Conservation (phyloP, 2,888 invertebrate species). For the Euphydryas editha region DNA sequence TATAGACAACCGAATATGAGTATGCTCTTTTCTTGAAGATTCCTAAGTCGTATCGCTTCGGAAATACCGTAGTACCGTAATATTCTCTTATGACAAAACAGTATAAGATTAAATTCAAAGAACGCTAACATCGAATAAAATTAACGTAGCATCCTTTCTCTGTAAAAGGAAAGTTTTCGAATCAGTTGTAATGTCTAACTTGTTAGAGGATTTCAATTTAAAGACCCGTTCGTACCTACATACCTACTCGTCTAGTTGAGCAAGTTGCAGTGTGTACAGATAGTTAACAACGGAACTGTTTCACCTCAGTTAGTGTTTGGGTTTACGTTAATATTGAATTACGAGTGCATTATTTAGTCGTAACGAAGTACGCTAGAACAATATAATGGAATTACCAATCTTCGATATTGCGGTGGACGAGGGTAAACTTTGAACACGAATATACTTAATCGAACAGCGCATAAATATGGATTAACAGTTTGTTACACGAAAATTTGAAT, state of each 20-base stretch:
- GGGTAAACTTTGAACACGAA: slow-evolving; percentile 13
- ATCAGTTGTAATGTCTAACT: slow-evolving; percentile 46
- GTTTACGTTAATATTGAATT: slow-evolving; percentile 29
- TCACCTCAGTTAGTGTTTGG: slow-evolving; percentile 37
- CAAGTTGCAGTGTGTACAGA: slow-evolving; percentile 44
- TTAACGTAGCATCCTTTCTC: slow-evolving; percentile 39
- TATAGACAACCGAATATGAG: too few species aligned
- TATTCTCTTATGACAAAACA: too few species aligned
- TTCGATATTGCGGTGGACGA: slow-evolving; percentile 14
- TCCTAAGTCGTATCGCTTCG: too few species aligned
- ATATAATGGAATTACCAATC: slow-evolving; percentile 26
- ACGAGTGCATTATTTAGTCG: slow-evolving; percentile 31
- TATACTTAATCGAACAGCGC: neutral
- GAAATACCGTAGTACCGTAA: too few species aligned
- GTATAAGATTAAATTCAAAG: neutral
- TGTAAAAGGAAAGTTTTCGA: slow-evolving; percentile 46
- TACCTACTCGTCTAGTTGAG: slow-evolving; percentile 28
- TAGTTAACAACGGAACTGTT: slow-evolving; percentile 50
- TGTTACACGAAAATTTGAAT: neutral
- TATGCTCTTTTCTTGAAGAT: too few species aligned
- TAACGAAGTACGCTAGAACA: slow-evolving; percentile 19
- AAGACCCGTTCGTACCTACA: slow-evolving; percentile 46
- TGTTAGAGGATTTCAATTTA: slow-evolving; percentile 51
- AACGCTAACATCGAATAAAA: slow-evolving; percentile 26
- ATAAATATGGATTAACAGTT: neutral